A percentile compares a stretch with the other conserved stretches of the same genome.
Evolutionary conservation across 2,888 invertebrate genomes (phyloP).

Genomic region (Gortyna flavago): DNA sequence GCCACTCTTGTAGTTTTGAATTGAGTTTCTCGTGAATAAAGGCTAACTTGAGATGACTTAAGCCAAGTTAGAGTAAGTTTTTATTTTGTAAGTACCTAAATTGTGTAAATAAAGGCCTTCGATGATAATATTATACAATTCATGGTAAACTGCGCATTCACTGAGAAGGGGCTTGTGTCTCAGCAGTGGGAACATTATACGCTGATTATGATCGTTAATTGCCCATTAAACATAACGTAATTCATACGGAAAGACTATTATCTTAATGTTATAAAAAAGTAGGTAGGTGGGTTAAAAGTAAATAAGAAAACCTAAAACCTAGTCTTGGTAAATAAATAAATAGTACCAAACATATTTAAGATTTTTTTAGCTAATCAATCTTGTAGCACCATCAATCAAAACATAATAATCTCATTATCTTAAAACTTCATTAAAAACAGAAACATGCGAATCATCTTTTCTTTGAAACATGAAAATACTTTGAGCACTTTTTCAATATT

Average conservation of each 20-base stretch:
- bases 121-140: neutral
- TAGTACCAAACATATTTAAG: neutral
- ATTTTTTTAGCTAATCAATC: neutral
- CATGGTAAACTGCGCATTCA: neutral
- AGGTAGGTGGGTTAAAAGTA: neutral
- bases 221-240: neutral
- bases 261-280: neutral
- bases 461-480: neutral
- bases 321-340: neutral
- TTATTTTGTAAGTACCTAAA: neutral
- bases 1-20: constrained; percentile 24
- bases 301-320: too few species aligned
- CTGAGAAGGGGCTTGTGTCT: neutral
- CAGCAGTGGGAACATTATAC: neutral
- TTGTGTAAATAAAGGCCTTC: neutral
- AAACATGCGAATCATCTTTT: neutral
- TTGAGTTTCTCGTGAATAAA: neutral
- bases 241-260: neutral
- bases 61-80: neutral
- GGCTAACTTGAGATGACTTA: neutral
- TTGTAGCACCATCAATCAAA: constrained; percentile 15
- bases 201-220: neutral
- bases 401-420: constrained; percentile 11
- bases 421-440: neutral
- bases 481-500: neutral